phyloP scores from a whole-genome alignment of 2,888 invertebrate species.

The Stenotaenia linearis region DNA sequence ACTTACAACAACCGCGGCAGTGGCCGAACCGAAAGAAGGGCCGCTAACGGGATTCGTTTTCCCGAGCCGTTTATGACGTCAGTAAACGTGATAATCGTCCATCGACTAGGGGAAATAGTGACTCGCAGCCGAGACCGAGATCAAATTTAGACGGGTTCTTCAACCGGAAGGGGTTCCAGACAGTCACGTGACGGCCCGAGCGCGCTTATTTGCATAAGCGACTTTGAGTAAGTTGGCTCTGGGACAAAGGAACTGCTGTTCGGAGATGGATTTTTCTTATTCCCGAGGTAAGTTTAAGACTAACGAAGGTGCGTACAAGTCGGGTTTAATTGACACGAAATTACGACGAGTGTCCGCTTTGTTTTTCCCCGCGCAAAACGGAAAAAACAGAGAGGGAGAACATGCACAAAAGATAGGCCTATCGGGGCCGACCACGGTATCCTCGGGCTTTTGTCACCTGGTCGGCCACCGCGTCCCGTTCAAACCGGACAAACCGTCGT shows the following conservation, averaged over 20 bases:
- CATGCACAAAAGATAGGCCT: constrained; percentile 33
- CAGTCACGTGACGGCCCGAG: constrained; percentile 31
- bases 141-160: not conserved
- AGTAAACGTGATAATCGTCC: not conserved
- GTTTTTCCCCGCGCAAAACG: not conserved
- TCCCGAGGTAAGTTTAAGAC: constrained; percentile 29
- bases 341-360: not conserved
- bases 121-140: not conserved
- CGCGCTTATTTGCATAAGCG: constrained; percentile 35
- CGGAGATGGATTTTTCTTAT: constrained; percentile 30
- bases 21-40: not conserved
- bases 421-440: constrained; percentile 1
- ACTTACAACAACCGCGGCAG: not conserved
- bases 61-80: not conserved
- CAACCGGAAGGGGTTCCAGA: constrained; percentile 31
- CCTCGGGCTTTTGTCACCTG: constrained; percentile 26
- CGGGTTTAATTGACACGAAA: not conserved
- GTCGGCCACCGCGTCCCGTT: constrained; percentile 8
- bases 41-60: not conserved
- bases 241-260: constrained; percentile 34
- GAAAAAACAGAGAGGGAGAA: not conserved
- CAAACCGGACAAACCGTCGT: not conserved
- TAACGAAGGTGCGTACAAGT: not conserved
- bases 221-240: constrained; percentile 33
- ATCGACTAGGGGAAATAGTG: too few relatives aligned